Evolutionary conservation across 2,113 vertebrate species (phyloP), one percentile per base, ranked within the genome.

Genomic region (Chinchilla lanigera): DNA sequence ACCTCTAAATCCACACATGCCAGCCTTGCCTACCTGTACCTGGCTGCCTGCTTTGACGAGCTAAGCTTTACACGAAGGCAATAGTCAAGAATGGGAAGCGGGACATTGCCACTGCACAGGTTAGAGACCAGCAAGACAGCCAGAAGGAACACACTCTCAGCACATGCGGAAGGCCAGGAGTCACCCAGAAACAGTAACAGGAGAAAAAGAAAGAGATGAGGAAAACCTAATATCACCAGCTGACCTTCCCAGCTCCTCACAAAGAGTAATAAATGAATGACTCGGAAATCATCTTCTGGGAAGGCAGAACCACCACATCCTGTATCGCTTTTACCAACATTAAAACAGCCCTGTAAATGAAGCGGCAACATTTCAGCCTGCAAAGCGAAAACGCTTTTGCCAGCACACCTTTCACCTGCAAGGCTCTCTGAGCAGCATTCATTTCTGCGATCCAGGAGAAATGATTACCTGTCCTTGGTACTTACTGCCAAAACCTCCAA

Each of bases 231-330:
- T 26, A 91, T n/a, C 77, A 89, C 90, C 92, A 71, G 69, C 73
- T 89, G 96, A 97, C 90, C 86, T 85, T 92, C 90, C 90, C 12
- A 77, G 73, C 58, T 78, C 47, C 63, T 92, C 87, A 38, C 52
- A 24, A 92, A 82, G 90, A 95, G 90, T 65, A 93, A 97, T 95
- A 95, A 96, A 78, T 33, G 85, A 94, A 61, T 33, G 80, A 78
- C 71, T 97, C 80, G 20, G 52, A 96, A 96, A 97, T 96, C 77
- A 84, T 96, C 94, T 84, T 94, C 96, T 65, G 84, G 84, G 85
- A 96, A 97, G 89, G 85, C 86, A 97, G 83, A 96, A 56, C 75
- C 47, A 30, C 89, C 47, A 65, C 47, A 90, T 90, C 90, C 90
- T 95, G 17, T 44, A 47, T 71, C 0, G 71, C 71, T 94, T 82